Conservation (phyloP, 2,797 vertebrate species). For the Anniella stebbinsi region DNA sequence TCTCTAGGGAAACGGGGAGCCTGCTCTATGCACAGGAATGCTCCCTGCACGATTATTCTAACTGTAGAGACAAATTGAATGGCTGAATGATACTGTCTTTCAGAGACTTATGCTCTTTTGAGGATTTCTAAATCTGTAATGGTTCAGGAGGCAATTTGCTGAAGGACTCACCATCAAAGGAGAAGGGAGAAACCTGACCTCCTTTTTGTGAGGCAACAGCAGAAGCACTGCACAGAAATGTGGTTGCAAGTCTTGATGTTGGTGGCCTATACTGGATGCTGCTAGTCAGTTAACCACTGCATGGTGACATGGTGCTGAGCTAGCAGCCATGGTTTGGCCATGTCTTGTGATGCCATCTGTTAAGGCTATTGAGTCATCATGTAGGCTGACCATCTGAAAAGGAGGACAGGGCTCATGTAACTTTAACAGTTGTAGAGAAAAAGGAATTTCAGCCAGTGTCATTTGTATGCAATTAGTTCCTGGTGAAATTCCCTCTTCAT, state of each 20-base stretch:
- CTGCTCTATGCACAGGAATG: not conserved
- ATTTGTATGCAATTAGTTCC: no score
- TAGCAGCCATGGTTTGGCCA: not conserved
- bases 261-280: not conserved
- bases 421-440: no score
- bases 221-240: not conserved
- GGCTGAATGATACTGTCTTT: not conserved
- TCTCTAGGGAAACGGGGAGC: no score
- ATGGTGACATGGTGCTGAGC: not conserved
- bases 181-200: not conserved
- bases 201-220: not conserved
- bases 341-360: not conserved
- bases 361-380: not conserved
- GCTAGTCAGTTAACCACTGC: not conserved
- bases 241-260: not conserved
- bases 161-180: not conserved
- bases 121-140: not conserved
- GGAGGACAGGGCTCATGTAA: no score
- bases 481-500: no score
- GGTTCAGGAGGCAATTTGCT: not conserved
- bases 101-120: not conserved
- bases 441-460: no score
- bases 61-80: not conserved
- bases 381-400: no score
- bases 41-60: not conserved